Evolutionary conservation across 2,888 invertebrate genomes (phyloP).

Genomic region (Hirtodrosophila histrioides): DNA sequence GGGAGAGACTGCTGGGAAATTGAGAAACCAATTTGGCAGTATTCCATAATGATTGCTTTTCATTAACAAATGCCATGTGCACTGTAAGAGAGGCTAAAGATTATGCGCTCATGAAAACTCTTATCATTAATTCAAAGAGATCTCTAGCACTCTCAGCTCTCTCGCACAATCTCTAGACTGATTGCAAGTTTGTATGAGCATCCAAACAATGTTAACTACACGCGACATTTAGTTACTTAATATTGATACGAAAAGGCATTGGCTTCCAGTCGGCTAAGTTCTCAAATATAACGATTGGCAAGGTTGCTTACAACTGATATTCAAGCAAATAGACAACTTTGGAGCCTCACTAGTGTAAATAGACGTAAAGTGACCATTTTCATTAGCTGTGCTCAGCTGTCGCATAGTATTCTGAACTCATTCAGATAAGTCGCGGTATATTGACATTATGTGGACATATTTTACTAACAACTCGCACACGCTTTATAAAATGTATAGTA

Average conservation of each 20-base stretch:
- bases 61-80: background rate
- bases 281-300: no score
- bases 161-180: background rate
- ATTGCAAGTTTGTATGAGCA: constrained; percentile 26
- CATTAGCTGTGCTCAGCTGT: constrained; percentile 6
- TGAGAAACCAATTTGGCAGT: constrained; percentile 29
- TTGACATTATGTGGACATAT: no score
- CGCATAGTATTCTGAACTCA: background rate
- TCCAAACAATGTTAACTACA: constrained; percentile 14
- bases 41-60: constrained; percentile 27
- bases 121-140: background rate
- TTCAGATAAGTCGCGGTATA: background rate
- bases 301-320: no score
- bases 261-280: no score
- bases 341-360: constrained; percentile 1
- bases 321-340: constrained; percentile 7
- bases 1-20: background rate
- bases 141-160: constrained; percentile 1
- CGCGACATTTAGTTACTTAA: constrained; percentile 16
- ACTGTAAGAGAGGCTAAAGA: no score
- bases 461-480: no score
- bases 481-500: no score
- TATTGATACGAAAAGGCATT: constrained; percentile 1
- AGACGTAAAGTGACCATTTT: constrained; percentile 1
- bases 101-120: constrained; percentile 8